Conservation (phyloP, 35 echinoderm and acorn worm species). For the Diadema setosum region DNA sequence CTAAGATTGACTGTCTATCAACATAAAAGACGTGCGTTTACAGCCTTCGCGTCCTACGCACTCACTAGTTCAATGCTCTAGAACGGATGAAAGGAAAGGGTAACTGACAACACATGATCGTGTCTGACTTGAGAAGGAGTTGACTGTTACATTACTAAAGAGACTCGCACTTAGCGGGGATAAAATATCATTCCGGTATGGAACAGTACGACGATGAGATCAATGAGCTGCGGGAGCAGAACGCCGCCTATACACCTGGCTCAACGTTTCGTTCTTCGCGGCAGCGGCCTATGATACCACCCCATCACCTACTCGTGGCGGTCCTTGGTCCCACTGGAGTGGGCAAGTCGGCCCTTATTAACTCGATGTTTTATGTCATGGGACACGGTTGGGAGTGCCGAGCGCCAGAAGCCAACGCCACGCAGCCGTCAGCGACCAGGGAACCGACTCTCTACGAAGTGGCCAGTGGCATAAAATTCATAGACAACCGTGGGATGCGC, state of each 20-base stretch:
- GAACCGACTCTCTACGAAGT: background rate
- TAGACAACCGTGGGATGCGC: background rate
- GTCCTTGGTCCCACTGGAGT: background rate
- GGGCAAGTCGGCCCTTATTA: background rate
- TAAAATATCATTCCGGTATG: too few species aligned
- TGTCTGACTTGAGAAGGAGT: too few species aligned
- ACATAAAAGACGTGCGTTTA: too few species aligned
- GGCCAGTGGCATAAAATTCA: background rate
- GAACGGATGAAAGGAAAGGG: too few species aligned
- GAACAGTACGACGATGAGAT: too few species aligned
- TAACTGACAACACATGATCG: too few species aligned
- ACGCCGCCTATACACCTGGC: background rate
- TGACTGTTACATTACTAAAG: too few species aligned
- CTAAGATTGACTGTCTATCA: too few species aligned
- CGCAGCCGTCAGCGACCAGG: background rate
- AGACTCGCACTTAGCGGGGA: too few species aligned
- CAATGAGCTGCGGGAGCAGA: background rate
- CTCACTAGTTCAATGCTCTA: too few species aligned
- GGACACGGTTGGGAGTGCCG: background rate
- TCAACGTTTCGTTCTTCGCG: background rate
- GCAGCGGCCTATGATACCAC: background rate
- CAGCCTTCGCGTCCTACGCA: too few species aligned
- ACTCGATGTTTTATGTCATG: background rate
- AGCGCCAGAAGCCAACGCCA: background rate
- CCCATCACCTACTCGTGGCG: background rate